phyloP scores from a whole-genome alignment of 2,797 vertebrate species.

The Phrynocephalus vlangalii region DNA sequence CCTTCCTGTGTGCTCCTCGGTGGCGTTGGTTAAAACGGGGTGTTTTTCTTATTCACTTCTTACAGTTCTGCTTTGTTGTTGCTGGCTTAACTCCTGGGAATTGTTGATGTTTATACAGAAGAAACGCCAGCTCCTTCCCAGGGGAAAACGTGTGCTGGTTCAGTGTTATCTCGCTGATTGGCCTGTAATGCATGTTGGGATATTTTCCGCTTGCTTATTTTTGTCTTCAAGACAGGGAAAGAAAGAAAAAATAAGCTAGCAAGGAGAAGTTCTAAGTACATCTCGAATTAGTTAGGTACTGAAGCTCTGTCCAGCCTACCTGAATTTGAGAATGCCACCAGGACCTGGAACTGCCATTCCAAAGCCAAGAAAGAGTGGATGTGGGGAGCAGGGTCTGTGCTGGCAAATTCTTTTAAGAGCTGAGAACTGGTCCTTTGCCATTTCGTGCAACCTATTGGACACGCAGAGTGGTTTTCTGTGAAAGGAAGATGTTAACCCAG shows the following conservation, averaged over 20 bases:
- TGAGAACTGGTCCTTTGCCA: too few relatives aligned
- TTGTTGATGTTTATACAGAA: neutral
- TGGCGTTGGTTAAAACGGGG: neutral
- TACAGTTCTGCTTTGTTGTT: constrained; percentile 30
- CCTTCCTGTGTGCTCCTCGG: neutral
- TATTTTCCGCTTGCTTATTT: neutral
- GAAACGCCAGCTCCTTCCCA: constrained; percentile 15
- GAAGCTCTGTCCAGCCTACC: too few relatives aligned
- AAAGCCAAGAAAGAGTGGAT: neutral
- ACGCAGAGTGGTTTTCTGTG: too few relatives aligned
- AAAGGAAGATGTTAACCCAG: too few relatives aligned
- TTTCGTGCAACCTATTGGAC: too few relatives aligned
- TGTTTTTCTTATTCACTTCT: constrained; percentile 6
- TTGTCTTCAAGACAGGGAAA: constrained; percentile 20
- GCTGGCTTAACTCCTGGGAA: neutral
- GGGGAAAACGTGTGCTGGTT: constrained; percentile 2
- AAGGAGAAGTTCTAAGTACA: neutral
- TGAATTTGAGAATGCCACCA: neutral
- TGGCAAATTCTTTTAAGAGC: too few relatives aligned
- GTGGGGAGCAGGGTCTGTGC: too few relatives aligned
- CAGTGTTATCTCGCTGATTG: neutral
- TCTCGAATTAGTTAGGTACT: neutral
- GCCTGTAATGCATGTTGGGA: neutral
- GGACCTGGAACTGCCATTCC: neutral
- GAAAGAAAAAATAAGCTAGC: neutral